A percentile compares a stretch with the other conserved stretches of the same genome.
Evolutionary conservation across 2,113 vertebrate species (phyloP).

Genomic region (Gymnobelideus leadbeateri): DNA sequence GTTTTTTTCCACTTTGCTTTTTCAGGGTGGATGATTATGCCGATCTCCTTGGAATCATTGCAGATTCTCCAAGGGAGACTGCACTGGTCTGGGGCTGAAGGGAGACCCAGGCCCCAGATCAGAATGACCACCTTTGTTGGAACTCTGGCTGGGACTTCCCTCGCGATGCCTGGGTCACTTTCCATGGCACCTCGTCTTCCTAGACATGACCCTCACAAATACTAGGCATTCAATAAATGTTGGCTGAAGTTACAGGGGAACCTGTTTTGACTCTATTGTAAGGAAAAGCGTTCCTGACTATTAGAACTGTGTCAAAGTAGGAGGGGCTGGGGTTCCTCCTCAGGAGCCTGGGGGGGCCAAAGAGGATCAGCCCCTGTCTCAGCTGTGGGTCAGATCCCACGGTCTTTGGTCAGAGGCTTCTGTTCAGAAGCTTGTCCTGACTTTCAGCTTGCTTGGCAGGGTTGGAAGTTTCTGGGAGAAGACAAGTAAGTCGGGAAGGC

Average conservation of each 20-base stretch:
- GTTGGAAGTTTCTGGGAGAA: background rate
- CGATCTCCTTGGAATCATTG: too few relatives aligned
- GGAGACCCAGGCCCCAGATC: too few relatives aligned
- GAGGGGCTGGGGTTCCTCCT: too few relatives aligned
- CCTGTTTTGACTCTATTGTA: background rate
- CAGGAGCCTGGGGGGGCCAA: too few relatives aligned
- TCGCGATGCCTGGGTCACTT: too few relatives aligned
- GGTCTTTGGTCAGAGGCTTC: background rate
- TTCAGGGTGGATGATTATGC: background rate
- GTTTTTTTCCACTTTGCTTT: background rate
- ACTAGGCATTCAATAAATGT: background rate
- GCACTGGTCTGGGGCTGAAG: background rate
- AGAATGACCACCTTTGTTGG: background rate
- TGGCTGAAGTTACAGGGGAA: background rate
- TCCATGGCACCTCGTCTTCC: background rate
- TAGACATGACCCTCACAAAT: background rate
- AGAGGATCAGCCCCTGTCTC: too few relatives aligned
- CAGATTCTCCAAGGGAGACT: background rate
- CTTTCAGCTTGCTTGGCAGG: too few relatives aligned
- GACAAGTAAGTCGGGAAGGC: background rate
- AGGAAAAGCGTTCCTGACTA: rapidly evolving
- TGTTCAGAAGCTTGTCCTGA: background rate
- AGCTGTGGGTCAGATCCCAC: too few relatives aligned
- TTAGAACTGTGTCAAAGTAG: too few relatives aligned
- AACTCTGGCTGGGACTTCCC: background rate